Evolutionary conservation across 2,888 invertebrate genomes (phyloP).

Genomic region (Disparrhopalites patrizii): DNA sequence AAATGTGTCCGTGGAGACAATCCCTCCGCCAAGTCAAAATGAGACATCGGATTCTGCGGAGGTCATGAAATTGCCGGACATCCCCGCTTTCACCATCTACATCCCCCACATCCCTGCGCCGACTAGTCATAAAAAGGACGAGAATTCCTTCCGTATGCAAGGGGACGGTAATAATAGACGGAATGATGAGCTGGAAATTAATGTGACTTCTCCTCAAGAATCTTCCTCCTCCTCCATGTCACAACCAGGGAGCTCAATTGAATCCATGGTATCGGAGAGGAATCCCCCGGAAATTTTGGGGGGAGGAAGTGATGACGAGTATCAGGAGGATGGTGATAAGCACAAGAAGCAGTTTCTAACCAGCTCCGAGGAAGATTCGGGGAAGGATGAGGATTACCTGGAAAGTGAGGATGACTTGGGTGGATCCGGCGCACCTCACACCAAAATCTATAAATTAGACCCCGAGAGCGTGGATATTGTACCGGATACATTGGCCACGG

Average conservation of each 20-base stretch:
- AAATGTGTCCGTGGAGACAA: neutral
- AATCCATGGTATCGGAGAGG: neutral
- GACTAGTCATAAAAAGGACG: neutral
- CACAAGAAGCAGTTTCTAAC: neutral
- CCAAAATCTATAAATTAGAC: conserved; percentile 44
- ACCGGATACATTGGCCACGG: conserved; percentile 40
- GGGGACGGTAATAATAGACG: neutral
- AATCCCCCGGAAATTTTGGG: neutral
- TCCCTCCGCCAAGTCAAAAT: neutral
- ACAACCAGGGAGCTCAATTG: neutral
- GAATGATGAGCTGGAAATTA: neutral
- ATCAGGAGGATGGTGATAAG: conserved; percentile 6
- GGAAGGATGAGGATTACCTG: conserved; percentile 37
- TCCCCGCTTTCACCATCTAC: conserved; percentile 43
- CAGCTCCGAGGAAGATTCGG: neutral
- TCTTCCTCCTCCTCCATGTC: neutral
- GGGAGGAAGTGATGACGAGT: neutral
- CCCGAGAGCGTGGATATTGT: conserved; percentile 40
- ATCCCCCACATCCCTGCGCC: conserved; percentile 41
- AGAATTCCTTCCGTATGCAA: neutral
- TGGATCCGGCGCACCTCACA: conserved; percentile 19
- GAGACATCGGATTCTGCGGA: neutral
- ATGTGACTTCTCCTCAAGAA: neutral
- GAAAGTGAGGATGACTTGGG: conserved; percentile 34
- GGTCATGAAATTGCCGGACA: conserved; percentile 26